phyloP scores from a whole-genome alignment of 2,888 invertebrate species.

The Acronicta aceris region DNA sequence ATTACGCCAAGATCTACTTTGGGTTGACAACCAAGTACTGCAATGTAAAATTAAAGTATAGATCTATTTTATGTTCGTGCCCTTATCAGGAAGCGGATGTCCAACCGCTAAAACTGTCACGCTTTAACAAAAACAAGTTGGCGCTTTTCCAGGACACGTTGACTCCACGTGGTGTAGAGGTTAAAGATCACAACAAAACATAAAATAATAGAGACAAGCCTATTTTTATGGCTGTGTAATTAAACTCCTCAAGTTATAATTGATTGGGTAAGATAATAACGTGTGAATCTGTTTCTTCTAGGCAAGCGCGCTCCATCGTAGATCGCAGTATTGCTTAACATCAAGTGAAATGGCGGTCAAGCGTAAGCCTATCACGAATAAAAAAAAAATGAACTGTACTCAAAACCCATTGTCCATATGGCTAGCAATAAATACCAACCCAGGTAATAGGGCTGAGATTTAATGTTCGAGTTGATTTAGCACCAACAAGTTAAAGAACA shows the following conservation, averaged over 20 bases:
- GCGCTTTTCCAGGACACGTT: constrained; percentile 35
- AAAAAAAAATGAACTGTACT: constrained; percentile 67
- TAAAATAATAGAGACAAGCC: background rate
- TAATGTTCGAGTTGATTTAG: constrained; percentile 85
- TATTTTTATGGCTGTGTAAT: too few relatives aligned
- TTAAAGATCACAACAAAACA: constrained; percentile 17
- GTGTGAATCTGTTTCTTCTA: too few relatives aligned
- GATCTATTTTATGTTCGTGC: too few relatives aligned
- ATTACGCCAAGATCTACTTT: too few relatives aligned
- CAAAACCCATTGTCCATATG: constrained; percentile 80
- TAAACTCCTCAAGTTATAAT: too few relatives aligned
- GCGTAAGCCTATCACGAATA: too few relatives aligned
- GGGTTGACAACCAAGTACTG: too few relatives aligned
- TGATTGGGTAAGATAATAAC: too few relatives aligned
- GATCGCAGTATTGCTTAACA: too few relatives aligned
- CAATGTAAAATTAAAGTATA: too few relatives aligned
- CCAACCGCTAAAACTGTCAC: background rate
- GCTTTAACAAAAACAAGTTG: constrained; percentile 13
- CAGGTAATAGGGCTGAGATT: constrained; percentile 78
- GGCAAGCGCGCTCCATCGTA: too few relatives aligned
- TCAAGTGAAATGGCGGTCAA: too few relatives aligned
- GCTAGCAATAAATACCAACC: constrained; percentile 69
- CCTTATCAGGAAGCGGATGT: background rate
- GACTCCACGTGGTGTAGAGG: constrained; percentile 20
- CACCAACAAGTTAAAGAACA: constrained; percentile 79